These are phyloP conservation scores for Anguilla pacifica DNA, from an alignment of 2,797 vertebrate species.

Conservation along the genomic window DNA sequence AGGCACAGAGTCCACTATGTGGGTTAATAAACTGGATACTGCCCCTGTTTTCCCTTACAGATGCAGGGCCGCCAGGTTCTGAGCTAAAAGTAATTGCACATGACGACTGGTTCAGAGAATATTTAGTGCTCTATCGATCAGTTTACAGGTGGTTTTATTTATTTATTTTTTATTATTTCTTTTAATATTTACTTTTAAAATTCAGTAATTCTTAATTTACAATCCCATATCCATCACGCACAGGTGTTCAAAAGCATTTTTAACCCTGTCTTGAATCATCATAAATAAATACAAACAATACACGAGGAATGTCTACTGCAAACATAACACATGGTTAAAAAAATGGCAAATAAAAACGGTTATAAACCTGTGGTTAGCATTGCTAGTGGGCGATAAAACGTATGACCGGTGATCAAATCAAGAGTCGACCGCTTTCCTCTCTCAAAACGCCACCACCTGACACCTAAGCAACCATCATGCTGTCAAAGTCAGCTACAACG, in stretches of 20 bases:
- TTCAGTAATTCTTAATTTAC: constrained; percentile 83
- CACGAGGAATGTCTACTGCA: constrained; percentile 97
- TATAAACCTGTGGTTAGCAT: constrained; percentile 85
- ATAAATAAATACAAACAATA: constrained; percentile 99
- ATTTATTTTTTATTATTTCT: constrained; percentile 62
- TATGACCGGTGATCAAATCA: constrained; percentile 65
- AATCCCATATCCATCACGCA: constrained; percentile 82
- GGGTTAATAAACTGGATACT: constrained; percentile 81
- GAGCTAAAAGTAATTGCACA: constrained; percentile 77
- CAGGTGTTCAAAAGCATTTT: constrained; percentile 74
- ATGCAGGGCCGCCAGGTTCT: constrained; percentile 82
- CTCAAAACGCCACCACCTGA: constrained; percentile 39
- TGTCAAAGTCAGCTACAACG: constrained; percentile 59
- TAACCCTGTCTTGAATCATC: constrained; percentile 80
- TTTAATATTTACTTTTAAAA: constrained; percentile 75
- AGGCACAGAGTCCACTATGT: constrained; percentile 89
- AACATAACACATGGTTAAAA: constrained; percentile 81
- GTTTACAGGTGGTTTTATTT: constrained; percentile 82
- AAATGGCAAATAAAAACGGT: constrained; percentile 75
- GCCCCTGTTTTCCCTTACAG: constrained; percentile 75
- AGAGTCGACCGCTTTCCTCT: constrained; percentile 58
- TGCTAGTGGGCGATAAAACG: constrained; percentile 77
- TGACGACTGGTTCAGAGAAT: constrained; percentile 78
- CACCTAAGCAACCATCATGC: constrained; percentile 63
- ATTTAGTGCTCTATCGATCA: constrained; percentile 95